Percentiles rank a stretch among this genome's conserved stretches.
Conservation (phyloP, 2,888 invertebrate species). For the Tetragonisca angustula region DNA sequence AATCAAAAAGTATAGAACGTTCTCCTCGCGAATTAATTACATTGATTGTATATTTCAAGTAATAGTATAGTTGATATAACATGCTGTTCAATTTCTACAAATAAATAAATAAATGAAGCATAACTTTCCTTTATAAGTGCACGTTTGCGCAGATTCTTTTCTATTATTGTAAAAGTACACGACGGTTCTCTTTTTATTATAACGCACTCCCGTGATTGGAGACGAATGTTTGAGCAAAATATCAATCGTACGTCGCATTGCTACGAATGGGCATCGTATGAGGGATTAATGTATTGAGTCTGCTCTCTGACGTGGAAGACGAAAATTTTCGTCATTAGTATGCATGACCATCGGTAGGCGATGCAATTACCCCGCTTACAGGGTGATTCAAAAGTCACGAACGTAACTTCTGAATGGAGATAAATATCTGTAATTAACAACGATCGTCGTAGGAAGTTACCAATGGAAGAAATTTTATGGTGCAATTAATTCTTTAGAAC, state of each 20-base stretch:
- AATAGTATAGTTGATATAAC: too few relatives aligned
- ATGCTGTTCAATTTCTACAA: not conserved
- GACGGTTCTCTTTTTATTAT: not conserved
- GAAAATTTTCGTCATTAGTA: slow-evolving; percentile 41
- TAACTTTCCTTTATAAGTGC: not conserved
- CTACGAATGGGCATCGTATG: too few relatives aligned
- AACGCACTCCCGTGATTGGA: not conserved
- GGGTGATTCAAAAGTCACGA: not conserved
- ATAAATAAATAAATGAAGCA: not conserved
- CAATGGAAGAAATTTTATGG: not conserved
- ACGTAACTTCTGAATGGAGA: not conserved
- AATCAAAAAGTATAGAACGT: too few relatives aligned
- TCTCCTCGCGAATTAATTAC: too few relatives aligned
- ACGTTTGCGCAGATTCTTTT: not conserved
- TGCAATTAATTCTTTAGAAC: not conserved
- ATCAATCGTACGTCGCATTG: not conserved
- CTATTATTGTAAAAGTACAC: not conserved
- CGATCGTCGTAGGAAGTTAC: not conserved
- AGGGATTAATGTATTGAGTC: slow-evolving; percentile 2
- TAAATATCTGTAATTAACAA: not conserved
- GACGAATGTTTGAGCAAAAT: not conserved
- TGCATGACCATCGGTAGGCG: slow-evolving; percentile 8
- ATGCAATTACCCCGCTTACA: slow-evolving; percentile 37
- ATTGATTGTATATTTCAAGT: too few relatives aligned
- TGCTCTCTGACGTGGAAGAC: not conserved